Evolutionary conservation across 35 echinoderm and acorn worm genomes (phyloP), one percentile per base, ranked within the genome.

Genomic region (Lytechinus variegatus): DNA sequence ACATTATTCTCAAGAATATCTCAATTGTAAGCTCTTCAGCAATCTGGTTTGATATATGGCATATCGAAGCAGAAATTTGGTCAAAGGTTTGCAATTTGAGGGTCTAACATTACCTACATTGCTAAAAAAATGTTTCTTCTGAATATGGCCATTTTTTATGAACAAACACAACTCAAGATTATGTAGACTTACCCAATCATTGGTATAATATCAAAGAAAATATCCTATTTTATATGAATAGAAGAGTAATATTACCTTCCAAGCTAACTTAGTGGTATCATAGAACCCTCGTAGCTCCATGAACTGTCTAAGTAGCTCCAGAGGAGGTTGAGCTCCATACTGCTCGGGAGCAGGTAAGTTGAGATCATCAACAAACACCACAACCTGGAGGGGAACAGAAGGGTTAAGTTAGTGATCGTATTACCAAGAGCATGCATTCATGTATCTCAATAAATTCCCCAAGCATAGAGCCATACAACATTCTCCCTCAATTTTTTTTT

Each of bases 291-390:
- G 96, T 21, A 99, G 93, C 90, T 99, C 98, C 94, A 99, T 54
- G 88, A 98, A 98, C 89, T 99, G 98, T 58, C 98, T 92, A 1
- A 99, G 96, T 9, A 99, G 96, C 29, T 99, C 98, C 51, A 99
- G 94, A 89, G 98, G 98, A 12, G 98, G 98, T 71, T 99, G 98
- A 33, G 98, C 98, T 79, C 98, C 98, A 96, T 97, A 99, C 27
- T 95, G 87, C 91, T 99, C 98, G 27, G 98, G 98, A 27, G 98
- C 97, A 54, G 98, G 98, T 57, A 99, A 92, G 92, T 99, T 99
- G 4, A 99, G 93, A 94, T 99, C 98, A 97, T 99, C 98, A 10
- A 98, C 97, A 96, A 99, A 98, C 8, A 99, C 98, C 4, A 99
- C 86, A 53, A 99, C 97, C 98, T 99, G 92, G 9, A 9, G 91